Conservation (phyloP, 92 coral and sea anemone species). For the Phenganax subtilis region DNA sequence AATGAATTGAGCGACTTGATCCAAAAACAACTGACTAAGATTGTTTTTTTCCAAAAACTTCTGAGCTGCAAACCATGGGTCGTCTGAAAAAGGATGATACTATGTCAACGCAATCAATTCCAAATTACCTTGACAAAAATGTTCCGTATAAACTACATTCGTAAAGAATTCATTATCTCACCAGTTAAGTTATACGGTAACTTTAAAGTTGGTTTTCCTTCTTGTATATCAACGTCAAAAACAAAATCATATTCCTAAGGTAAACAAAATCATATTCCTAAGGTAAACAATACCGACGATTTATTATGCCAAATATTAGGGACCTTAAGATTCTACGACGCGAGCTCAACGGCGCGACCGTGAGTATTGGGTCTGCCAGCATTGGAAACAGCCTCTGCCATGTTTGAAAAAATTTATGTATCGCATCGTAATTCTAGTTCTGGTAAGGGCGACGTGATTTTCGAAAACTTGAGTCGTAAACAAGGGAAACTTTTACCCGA, state of each 20-base stretch:
- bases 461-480: too few species aligned
- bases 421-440: too few species aligned
- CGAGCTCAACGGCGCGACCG: too few species aligned
- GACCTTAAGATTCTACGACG: too few species aligned
- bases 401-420: too few species aligned
- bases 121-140: background rate
- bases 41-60: constrained; percentile 82
- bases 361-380: too few species aligned
- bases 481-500: too few species aligned
- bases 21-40: constrained; percentile 85
- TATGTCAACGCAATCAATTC: too few species aligned
- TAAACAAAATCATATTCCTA: background rate
- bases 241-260: constrained; percentile 87
- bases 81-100: constrained; percentile 50
- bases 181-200: constrained; percentile 89
- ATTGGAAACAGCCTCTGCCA: too few species aligned
- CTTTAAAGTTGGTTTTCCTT: constrained; percentile 82
- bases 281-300: background rate
- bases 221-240: constrained; percentile 92
- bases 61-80: constrained; percentile 98
- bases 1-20: constrained; percentile 90
- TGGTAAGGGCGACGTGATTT: too few species aligned
- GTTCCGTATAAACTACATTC: background rate
- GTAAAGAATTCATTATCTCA: constrained; percentile 4
- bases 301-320: background rate